Evolutionary conservation across 53 echinoderm and acorn worm species (phyloP).

Genomic region (Luidia sarsii): DNA sequence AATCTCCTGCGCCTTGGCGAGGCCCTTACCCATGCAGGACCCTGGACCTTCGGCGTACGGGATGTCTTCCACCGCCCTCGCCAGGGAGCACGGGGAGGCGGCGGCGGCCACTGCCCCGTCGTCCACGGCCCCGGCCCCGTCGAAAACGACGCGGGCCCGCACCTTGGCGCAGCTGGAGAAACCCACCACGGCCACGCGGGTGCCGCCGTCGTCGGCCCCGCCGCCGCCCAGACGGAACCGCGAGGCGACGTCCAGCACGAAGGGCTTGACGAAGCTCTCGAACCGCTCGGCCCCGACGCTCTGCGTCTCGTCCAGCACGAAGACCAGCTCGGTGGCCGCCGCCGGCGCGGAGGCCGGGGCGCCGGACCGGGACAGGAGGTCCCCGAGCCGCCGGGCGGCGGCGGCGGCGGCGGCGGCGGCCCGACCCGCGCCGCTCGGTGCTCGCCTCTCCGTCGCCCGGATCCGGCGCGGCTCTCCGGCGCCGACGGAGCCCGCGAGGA

Average conservation of each 20-base stretch:
- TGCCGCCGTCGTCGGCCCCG: conserved; percentile 30
- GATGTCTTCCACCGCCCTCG: conserved; percentile 20
- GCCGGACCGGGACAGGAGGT: conserved; percentile 6
- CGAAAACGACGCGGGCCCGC: conserved; percentile 36
- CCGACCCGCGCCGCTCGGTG: no score
- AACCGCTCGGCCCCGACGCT: conserved; percentile 55
- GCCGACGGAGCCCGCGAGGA: neutral
- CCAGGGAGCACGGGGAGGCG: conserved; percentile 52
- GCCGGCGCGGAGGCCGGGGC: neutral
- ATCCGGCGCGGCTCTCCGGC: neutral
- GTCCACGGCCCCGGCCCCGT: neutral
- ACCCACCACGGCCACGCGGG: conserved; percentile 62
- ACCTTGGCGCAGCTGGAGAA: conserved; percentile 59
- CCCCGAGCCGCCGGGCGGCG: neutral
- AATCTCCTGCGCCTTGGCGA: conserved; percentile 23
- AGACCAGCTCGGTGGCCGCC: conserved; percentile 61
- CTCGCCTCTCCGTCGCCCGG: neutral
- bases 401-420: neutral
- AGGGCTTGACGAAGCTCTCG: conserved; percentile 35
- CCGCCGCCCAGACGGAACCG: conserved; percentile 42
- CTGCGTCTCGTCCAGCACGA: conserved; percentile 67
- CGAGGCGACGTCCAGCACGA: conserved; percentile 42
- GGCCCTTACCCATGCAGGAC: conserved; percentile 52
- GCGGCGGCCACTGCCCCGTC: conserved; percentile 37
- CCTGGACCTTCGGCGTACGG: conserved; percentile 49